These are phyloP conservation scores for Pardosa pseudoannulata DNA, from an alignment of 2,888 invertebrate species.

Conservation along the genomic window DNA sequence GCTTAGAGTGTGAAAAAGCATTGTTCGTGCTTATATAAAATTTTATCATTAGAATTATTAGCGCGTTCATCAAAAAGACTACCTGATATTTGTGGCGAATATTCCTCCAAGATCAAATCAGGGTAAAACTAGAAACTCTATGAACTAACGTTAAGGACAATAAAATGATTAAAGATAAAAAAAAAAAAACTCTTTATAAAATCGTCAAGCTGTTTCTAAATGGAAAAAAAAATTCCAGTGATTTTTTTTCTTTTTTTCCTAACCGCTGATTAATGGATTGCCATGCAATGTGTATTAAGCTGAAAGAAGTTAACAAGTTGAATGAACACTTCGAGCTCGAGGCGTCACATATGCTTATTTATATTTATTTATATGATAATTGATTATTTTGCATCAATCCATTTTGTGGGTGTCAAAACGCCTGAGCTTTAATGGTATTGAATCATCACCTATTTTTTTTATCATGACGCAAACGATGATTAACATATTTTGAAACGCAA, in stretches of 20 bases:
- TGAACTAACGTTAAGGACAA: too few species aligned
- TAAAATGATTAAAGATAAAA: neutral
- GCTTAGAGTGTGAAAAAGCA: too few species aligned
- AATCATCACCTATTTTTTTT: neutral
- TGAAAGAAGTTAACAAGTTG: neutral
- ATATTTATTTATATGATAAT: constrained; percentile 10
- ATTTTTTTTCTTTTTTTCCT: neutral
- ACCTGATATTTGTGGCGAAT: too few species aligned
- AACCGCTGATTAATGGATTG: neutral
- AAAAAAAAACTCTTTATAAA: neutral
- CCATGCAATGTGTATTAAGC: neutral
- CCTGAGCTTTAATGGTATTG: neutral
- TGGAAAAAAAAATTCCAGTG: neutral
- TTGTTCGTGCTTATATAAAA: too few species aligned
- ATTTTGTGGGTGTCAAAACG: constrained; percentile 7
- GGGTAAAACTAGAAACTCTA: too few species aligned
- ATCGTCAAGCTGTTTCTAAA: neutral
- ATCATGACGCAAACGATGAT: neutral
- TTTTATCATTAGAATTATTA: too few species aligned
- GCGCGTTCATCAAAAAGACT: too few species aligned
- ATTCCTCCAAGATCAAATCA: too few species aligned
- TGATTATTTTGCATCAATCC: constrained; percentile 13
- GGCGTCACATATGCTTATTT: neutral
- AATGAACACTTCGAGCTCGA: neutral
- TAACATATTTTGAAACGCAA: neutral